These are phyloP conservation scores for Poecilia latipinna DNA, from an alignment of 2,113 vertebrate genomes.

Conservation along the genomic window DNA sequence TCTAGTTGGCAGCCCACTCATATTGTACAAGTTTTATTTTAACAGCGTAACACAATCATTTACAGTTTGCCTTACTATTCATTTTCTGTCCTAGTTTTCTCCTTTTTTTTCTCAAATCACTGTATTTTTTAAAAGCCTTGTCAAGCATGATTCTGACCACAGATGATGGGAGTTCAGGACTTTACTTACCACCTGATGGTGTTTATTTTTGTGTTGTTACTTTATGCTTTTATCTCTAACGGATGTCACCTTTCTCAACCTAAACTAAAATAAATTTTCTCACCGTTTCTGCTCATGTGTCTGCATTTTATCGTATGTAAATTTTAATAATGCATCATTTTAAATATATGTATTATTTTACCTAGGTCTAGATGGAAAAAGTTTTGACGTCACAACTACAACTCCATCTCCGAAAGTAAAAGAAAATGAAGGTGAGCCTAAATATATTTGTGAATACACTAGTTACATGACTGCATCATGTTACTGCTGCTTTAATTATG, in stretches of 20 bases:
- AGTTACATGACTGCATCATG: too few species aligned
- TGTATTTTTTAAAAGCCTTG: neutral
- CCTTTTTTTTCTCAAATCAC: neutral
- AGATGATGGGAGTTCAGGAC: neutral
- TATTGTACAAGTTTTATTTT: too few species aligned
- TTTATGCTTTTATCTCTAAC: neutral
- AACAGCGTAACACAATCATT: too few species aligned
- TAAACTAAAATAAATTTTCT: neutral
- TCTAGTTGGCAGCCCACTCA: too few species aligned
- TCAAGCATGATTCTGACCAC: neutral
- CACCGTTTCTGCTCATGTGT: neutral
- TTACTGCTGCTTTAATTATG: too few species aligned
- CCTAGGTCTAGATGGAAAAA: conserved; percentile 51
- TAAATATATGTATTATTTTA: neutral
- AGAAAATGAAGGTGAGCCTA: conserved; percentile 73
- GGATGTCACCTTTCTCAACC: neutral
- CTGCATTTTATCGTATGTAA: neutral
- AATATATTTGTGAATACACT: neutral
- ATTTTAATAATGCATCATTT: neutral
- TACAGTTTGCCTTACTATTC: too few species aligned
- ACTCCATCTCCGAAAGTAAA: conserved; percentile 35
- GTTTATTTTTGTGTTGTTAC: neutral
- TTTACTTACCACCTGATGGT: neutral
- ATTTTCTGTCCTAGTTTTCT: neutral
- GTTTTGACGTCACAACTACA: conserved; percentile 48